phyloP scores from a whole-genome alignment of 2,797 vertebrate genomes.

The Phalanger gymnotis region DNA sequence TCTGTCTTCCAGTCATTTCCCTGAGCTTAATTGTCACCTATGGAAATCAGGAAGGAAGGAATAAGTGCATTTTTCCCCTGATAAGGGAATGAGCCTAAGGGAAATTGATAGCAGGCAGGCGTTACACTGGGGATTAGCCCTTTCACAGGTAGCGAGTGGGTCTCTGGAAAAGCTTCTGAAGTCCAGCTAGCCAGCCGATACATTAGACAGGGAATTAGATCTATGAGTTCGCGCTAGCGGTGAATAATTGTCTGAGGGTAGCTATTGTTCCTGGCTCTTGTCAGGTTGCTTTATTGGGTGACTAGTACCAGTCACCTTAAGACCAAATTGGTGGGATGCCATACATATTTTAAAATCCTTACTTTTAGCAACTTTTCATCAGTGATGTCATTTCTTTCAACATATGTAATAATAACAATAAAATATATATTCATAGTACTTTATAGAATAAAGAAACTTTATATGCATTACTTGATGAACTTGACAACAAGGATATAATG shows the following conservation, averaged over 20 bases:
- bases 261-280: neutral
- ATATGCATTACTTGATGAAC: neutral
- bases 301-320: neutral
- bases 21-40: constrained; percentile 26
- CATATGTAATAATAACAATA: neutral
- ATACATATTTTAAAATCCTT: constrained; percentile 27
- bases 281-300: constrained; percentile 2
- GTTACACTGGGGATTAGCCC: neutral
- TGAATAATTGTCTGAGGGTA: neutral
- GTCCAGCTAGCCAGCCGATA: neutral
- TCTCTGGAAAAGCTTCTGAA: constrained; percentile 11
- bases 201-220: neutral
- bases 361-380: constrained; percentile 2
- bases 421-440: neutral
- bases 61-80: constrained; percentile 17
- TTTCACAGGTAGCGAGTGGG: neutral
- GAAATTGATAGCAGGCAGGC: neutral
- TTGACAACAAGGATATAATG: neutral
- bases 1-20: constrained; percentile 24
- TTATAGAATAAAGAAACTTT: neutral
- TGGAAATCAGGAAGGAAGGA: constrained; percentile 26
- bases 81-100: constrained; percentile 4
- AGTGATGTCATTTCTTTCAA: constrained; percentile 3
- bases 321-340: neutral
- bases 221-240: neutral